A percentile compares a stretch with the other conserved stretches of the same genome.
These are phyloP conservation scores for Dysdera silvatica DNA, from an alignment of 1,140 invertebrate species.

Conservation along the genomic window DNA sequence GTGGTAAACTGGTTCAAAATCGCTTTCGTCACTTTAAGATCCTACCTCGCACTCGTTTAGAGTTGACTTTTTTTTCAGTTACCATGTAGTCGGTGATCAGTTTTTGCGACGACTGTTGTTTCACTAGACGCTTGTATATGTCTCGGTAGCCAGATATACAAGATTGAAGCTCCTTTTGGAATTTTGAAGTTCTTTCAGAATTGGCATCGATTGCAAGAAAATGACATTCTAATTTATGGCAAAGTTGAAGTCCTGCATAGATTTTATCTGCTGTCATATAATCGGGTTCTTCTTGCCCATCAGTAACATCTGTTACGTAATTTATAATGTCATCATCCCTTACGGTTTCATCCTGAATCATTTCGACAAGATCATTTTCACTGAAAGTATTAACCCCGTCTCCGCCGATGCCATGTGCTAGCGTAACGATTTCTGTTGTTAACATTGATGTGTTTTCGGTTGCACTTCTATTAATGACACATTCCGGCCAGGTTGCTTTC, in stretches of 20 bases:
- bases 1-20: constrained; percentile 4
- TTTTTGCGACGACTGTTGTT: not conserved
- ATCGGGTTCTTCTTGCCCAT: not conserved
- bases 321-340: constrained; percentile 4
- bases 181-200: constrained; percentile 14
- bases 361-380: constrained; percentile 6
- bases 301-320: not conserved
- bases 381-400: not conserved
- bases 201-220: constrained; percentile 10
- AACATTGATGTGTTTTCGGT: not conserved
- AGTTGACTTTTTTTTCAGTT: constrained; percentile 4
- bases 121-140: not conserved
- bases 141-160: constrained; percentile 2
- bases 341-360: constrained; percentile 3
- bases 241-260: not conserved
- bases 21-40: constrained; percentile 11
- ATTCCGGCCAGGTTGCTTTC: not conserved
- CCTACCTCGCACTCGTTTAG: not conserved
- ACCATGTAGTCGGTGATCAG: not conserved
- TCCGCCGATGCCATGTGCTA: constrained; percentile 5
- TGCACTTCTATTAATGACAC: constrained; percentile 1
- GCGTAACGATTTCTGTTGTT: constrained; percentile 5
- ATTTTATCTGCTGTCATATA: constrained; percentile 6
- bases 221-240: not conserved
- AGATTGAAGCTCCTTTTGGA: constrained; percentile 6